Base-by-base conservation (phyloP, 2,113 vertebrate genomes). In the Ellobius talpinus region DNA sequence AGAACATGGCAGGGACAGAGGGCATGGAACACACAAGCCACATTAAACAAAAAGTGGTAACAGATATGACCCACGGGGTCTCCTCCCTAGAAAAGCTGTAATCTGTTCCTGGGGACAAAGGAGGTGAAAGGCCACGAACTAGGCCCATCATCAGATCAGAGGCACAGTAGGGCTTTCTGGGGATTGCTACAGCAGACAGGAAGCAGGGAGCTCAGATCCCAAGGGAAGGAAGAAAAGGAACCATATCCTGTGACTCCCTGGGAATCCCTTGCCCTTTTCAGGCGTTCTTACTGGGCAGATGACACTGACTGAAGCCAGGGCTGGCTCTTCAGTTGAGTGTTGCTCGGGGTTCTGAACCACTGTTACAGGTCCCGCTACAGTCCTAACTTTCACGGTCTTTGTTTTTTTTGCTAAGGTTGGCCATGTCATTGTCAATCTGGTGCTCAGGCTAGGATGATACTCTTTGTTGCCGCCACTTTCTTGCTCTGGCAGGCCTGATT, bases 191-290 rank as follows among this genome's bases (percentile, higher is more conserved):
- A 31, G 31, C 26, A 91, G 93, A 78, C 58, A 68, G 95, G 87
- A 65, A 95, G 90, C 86, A 76, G 61, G 74, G 78, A 90, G n/a
- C 87, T 90, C 93, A 68, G 14, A 70, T 88, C 26, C 92, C 94
- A 96, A 85, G 7, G 81, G 74, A 87, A 96, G 79, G 96, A 95
- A 94, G 3, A 29, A 94, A 9, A 11, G 79, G 97, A 99, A 99
- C 99, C 99, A 99, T 98, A 99, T 99, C 98, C 99, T 99, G 82
- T 99, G 99, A 0, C 99, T 99, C 98, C 99, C 99, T n/a, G 99
- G 99, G 98, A 99, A 99, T 97, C 99, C 99, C 99, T 99, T 99
- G 96, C 99, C 99, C 98, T 99, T 99, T 74, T 66, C 99, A 99
- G 98, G 99, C 99, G 96, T 99, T 99, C 98, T 99, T 99, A 98